These are phyloP conservation scores for Hydropsyche tenuis DNA, from an alignment of 1,140 invertebrate genomes.

Conservation along the genomic window DNA sequence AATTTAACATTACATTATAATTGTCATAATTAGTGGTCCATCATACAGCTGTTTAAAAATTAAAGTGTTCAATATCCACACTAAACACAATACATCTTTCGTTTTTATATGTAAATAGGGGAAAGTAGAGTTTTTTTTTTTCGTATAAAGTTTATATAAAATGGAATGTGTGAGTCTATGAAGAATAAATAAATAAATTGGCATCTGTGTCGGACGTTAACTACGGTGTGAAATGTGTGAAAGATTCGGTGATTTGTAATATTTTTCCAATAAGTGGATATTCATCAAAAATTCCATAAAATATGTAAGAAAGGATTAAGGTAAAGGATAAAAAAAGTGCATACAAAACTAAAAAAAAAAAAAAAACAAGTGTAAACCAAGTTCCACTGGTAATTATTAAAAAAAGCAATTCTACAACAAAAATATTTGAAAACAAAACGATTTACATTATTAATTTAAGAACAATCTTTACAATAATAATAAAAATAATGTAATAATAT, in stretches of 20 bases:
- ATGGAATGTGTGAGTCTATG: too few species aligned
- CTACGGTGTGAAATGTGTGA: too few species aligned
- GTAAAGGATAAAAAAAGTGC: slow-evolving; percentile 33
- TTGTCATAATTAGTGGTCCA: slow-evolving; percentile 28
- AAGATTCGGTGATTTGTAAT: too few species aligned
- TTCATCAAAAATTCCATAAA: too few species aligned
- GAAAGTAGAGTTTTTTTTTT: too few species aligned
- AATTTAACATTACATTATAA: slow-evolving; percentile 20
- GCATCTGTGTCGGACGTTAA: too few species aligned
- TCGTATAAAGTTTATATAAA: too few species aligned
- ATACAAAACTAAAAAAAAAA: slow-evolving; percentile 57
- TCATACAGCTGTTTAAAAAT: slow-evolving; percentile 25
- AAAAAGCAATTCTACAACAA: slow-evolving; percentile 74
- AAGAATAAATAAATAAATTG: too few species aligned
- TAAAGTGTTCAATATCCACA: slow-evolving; percentile 19
- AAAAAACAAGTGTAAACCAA: slow-evolving; percentile 71
- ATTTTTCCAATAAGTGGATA: too few species aligned
- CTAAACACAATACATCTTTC: slow-evolving; percentile 2
- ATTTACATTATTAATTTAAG: slow-evolving; percentile 72
- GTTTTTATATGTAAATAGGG: too few species aligned
- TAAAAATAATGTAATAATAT: slow-evolving; percentile 57
- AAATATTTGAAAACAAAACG: slow-evolving; percentile 72
- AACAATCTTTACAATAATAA: slow-evolving; percentile 72
- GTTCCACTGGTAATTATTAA: slow-evolving; percentile 72
- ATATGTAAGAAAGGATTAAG: too few species aligned